A percentile compares a stretch with the other conserved stretches of the same genome.
Conservation (phyloP, 2,888 invertebrate genomes). For the Trissolcus brochymenae region DNA sequence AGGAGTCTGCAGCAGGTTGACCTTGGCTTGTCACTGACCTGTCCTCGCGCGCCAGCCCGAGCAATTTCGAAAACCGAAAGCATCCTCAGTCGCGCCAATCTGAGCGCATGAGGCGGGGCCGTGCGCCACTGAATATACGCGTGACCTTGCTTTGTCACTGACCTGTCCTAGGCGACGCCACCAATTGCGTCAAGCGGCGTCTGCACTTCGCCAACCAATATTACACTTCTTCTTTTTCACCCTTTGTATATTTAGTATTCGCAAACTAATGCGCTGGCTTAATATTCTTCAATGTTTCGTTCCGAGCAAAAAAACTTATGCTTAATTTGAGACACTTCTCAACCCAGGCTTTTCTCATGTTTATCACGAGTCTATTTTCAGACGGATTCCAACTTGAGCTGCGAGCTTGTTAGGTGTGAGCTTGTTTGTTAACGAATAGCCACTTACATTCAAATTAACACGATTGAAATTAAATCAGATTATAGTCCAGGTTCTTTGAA, state of each 20-base stretch:
- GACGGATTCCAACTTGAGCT: neutral
- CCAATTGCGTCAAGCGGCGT: constrained; percentile 43
- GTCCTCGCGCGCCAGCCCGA: constrained; percentile 56
- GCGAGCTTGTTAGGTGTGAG: neutral
- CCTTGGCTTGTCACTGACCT: constrained; percentile 64
- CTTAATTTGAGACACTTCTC: neutral
- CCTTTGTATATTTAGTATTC: neutral
- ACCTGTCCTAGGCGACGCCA: constrained; percentile 72
- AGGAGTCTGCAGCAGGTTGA: constrained; percentile 57
- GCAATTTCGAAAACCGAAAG: constrained; percentile 57
- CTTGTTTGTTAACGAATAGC: no score
- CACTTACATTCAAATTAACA: no score
- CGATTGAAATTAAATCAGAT: no score
- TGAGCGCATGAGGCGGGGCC: constrained; percentile 38
- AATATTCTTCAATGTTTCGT: neutral
- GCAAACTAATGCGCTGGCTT: neutral
- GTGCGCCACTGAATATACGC: constrained; percentile 56
- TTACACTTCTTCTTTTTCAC: neutral
- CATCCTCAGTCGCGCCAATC: constrained; percentile 45
- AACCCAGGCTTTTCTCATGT: neutral
- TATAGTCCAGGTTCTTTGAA: no score
- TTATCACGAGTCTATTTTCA: constrained; percentile 4
- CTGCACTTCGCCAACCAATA: constrained; percentile 27
- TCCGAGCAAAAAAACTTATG: neutral
- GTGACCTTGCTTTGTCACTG: constrained; percentile 76